Evolutionary conservation across 2,113 vertebrate genomes (phyloP).

Genomic region (Pheucticus melanocephalus): DNA sequence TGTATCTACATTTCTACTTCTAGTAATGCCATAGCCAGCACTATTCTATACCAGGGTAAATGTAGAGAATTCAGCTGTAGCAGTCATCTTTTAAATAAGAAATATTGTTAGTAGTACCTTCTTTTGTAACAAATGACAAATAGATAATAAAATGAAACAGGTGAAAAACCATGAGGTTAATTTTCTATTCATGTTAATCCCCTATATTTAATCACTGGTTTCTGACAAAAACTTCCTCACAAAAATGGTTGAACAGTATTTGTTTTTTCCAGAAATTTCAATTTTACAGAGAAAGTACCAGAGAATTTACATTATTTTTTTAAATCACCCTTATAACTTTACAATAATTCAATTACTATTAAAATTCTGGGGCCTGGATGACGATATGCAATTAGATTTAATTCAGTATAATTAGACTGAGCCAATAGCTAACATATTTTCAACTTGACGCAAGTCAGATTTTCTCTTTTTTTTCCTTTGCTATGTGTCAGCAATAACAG

Average conservation of each 20-base stretch:
- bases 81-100: not conserved
- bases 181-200: not conserved
- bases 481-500: not conserved
- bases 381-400: not conserved
- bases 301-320: not conserved
- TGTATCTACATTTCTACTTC: not conserved
- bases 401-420: not conserved
- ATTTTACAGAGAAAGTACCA: not conserved
- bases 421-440: not conserved
- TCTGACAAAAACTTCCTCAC: not conserved
- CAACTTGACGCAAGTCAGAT: not conserved
- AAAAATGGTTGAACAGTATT: not conserved
- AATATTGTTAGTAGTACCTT: not conserved
- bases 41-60: not conserved
- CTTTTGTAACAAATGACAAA: not conserved
- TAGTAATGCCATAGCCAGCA: not conserved
- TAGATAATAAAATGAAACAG: not conserved
- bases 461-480: constrained; percentile 5
- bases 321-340: not conserved
- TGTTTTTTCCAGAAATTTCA: not conserved
- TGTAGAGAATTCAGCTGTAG: not conserved
- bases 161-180: not conserved
- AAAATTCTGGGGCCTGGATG: not conserved
- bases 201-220: not conserved
- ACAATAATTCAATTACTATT: not conserved